These are phyloP conservation scores for Arothron firmamentum DNA, from an alignment of 2,113 vertebrate genomes.

Conservation along the genomic window DNA sequence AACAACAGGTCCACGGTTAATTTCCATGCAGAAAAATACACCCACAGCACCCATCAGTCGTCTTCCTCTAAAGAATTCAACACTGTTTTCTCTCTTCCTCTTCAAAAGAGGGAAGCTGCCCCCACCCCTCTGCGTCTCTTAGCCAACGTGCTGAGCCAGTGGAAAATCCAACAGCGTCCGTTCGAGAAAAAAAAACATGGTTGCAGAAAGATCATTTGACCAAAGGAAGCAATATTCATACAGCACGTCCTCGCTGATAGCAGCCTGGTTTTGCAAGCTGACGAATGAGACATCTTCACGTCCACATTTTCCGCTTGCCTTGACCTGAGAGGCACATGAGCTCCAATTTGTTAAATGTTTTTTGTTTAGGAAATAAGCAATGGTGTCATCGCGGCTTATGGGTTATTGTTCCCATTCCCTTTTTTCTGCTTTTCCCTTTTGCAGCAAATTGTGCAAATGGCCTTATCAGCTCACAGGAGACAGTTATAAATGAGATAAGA, in stretches of 20 bases:
- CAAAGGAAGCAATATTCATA: slow-evolving; percentile 71
- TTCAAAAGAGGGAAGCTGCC: slow-evolving; percentile 69
- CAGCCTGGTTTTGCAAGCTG: slow-evolving; percentile 43
- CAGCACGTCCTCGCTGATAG: slow-evolving; percentile 59
- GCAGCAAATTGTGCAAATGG: slow-evolving; percentile 37
- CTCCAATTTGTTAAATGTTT: slow-evolving; percentile 32
- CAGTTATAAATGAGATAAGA: slow-evolving; percentile 58
- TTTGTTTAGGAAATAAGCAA: slow-evolving; percentile 41
- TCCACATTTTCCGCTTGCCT: slow-evolving; percentile 53
- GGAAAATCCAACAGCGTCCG: slow-evolving; percentile 66
- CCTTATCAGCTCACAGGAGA: slow-evolving; percentile 41
- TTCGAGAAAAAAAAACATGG: slow-evolving; percentile 55
- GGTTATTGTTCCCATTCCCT: slow-evolving; percentile 31
- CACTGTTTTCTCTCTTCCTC: slow-evolving; percentile 58
- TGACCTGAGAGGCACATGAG: slow-evolving; percentile 47
- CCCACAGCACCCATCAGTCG: slow-evolving; percentile 24
- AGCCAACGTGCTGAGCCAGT: slow-evolving; percentile 74
- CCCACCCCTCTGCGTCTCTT: slow-evolving; percentile 20
- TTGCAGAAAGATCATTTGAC: slow-evolving; percentile 63
- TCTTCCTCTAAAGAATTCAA: slow-evolving; percentile 41
- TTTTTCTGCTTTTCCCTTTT: slow-evolving; percentile 28
- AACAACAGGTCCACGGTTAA: slow-evolving; percentile 13
- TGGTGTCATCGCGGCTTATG: slow-evolving; percentile 27
- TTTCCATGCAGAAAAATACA: slow-evolving; percentile 25
- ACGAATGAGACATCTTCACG: slow-evolving; percentile 50